Percentiles rank a stretch among this genome's conserved stretches.
Evolutionary conservation across 2,113 vertebrate species (phyloP).

Genomic region (Eretmochelys imbricata): DNA sequence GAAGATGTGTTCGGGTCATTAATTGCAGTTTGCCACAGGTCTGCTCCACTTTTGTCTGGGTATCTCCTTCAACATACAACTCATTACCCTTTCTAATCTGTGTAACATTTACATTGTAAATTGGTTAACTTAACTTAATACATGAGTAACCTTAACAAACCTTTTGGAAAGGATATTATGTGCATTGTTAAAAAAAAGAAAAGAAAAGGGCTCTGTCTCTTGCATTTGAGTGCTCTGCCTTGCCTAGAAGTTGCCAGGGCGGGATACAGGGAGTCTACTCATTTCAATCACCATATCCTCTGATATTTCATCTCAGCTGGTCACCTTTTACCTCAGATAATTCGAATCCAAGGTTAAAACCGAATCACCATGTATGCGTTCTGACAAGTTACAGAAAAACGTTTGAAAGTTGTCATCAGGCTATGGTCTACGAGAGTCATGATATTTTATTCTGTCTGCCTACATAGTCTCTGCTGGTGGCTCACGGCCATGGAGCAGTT

Average conservation of each 20-base stretch:
- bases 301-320: neutral
- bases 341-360: neutral
- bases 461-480: neutral
- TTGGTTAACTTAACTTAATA: constrained; percentile 62
- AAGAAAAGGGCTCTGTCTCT: neutral
- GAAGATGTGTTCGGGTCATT: constrained; percentile 92
- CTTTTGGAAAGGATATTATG: neutral
- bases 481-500: neutral
- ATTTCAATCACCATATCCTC: neutral
- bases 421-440: neutral
- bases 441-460: neutral
- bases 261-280: neutral
- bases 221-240: neutral
- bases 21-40: constrained; percentile 91
- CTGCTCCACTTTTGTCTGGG: constrained; percentile 87
- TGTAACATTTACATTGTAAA: constrained; percentile 74
- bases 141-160: constrained; percentile 11
- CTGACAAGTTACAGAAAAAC: neutral
- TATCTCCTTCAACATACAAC: constrained; percentile 78
- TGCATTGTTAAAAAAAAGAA: neutral
- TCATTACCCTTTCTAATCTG: constrained; percentile 66
- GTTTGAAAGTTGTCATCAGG: neutral
- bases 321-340: neutral
- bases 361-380: neutral
- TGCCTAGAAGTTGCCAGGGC: neutral